Base-by-base conservation (phyloP, 2,797 vertebrate species). In the Rhodeus uyekii region DNA sequence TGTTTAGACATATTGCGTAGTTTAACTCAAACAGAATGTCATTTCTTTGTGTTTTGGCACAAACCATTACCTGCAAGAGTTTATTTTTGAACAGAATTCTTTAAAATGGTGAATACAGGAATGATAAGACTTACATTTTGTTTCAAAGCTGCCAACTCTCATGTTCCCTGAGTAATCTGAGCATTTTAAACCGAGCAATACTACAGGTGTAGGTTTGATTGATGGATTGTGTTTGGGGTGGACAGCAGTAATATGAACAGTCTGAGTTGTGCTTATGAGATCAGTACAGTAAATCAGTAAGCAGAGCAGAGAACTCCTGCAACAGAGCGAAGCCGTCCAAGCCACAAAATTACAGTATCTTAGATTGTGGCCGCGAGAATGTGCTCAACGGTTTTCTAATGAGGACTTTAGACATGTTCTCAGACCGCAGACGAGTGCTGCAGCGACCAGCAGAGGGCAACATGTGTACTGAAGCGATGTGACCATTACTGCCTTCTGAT, bases 301-400 rank as follows among this genome's bases (percentile, higher is more conserved):
- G 75, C 42, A 16, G 78, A 89, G 86, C 85, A 83, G 79, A 87
- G 90, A 92, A 89, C 88, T 92, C 89, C 89, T 89, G 88, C 76
- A 84, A 93, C 81, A 87, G 87, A 90, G 87, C 89, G 83, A 83
- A 84, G 88, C 84, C 79, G 84, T 86, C 88, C 87, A 87, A 90
- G 91, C 93, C 93, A 88, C 94, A 72, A 92, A 95, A 94, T 94
- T 93, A 94, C 81, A 94, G 92, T 89, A 90, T 91, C 90, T 91
- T 87, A 88, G 90, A 87, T 93, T 94, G 93, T 90, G 93, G 94
- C 84, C 65, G 76, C 76, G 87, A 85, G 89, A 93, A 92, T 91
- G 91, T 89, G 88, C 92, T 89, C 81, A 87, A 91, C 61, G 90
- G 90, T 91, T 92, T 93, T 86, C 92, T 91, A 92, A 93, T 93